Conservation (phyloP, 2,113 vertebrate species). For the Strix uralensis region DNA sequence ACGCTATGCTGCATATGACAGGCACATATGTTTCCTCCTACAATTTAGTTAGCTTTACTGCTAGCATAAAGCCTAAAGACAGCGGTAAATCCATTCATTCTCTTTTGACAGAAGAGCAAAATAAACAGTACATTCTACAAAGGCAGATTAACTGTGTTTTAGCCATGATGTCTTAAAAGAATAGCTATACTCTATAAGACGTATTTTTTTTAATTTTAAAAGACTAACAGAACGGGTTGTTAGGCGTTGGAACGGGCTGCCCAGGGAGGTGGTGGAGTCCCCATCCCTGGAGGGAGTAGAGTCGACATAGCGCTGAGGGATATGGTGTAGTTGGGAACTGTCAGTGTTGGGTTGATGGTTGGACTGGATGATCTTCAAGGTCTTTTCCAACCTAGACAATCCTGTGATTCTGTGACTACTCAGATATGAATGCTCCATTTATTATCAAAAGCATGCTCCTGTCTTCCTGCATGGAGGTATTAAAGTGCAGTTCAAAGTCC, state of each 20-base stretch:
- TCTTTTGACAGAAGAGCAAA: neutral
- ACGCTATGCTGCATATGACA: neutral
- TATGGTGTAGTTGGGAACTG: no score
- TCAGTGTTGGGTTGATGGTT: no score
- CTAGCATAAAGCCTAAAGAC: neutral
- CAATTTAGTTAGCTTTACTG: neutral
- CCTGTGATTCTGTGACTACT: neutral
- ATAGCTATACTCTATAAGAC: neutral
- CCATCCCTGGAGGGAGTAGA: no score
- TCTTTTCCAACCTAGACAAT: no score
- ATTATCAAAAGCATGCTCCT: neutral
- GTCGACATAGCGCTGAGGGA: no score
- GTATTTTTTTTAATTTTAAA: neutral
- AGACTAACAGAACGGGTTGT: neutral
- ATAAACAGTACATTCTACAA: neutral
- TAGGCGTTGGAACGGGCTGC: no score
- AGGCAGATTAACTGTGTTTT: neutral
- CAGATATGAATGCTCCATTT: neutral
- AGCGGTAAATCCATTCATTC: neutral
- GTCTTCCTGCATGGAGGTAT: conserved; percentile 1
- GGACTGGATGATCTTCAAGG: no score
- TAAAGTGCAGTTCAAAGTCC: conserved; percentile 11
- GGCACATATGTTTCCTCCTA: neutral
- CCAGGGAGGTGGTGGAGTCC: no score
- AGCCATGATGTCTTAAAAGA: neutral